Base-by-base conservation (phyloP, 2,888 invertebrate species). In the Hemistola chrysoprasaria region DNA sequence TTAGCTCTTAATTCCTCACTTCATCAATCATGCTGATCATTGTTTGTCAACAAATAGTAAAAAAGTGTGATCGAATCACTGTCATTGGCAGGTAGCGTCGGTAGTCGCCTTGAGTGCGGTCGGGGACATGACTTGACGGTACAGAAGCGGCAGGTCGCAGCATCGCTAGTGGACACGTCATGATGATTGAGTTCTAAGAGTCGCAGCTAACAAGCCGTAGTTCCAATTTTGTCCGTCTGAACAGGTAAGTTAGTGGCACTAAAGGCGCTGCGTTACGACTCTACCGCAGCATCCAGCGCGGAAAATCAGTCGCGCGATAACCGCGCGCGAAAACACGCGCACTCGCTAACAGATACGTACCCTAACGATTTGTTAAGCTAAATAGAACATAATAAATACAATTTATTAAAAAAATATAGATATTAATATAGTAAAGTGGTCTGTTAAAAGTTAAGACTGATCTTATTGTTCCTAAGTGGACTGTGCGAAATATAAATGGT, bases 291-390 rank as follows among this genome's bases (percentile, higher is more conserved):
- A 51, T 58, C 55, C 59, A 37, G 44, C 39, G 40, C 45, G 53
- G 51, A 37, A 54, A 59, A 54, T 50, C 56, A 64, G 61, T 63
- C 57, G 62, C 62, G 59, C 67, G 54, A 56, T 58, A 71, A 62
- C 67, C 59, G 72, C 66, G 76, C 73, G 71, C 69, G 45, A 50
- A 54, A 61, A 57, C 55, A 70, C 66, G 71, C 71, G 72, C 65
- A 54, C 46, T 53, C 16, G 16, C 16, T 16, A 16, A 16, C 16
- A 4, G n/a, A n/a, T n/a, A n/a, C n/a, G n/a, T n/a, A n/a, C n/a
- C n/a, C n/a, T n/a, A n/a, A n/a, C n/a, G n/a, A n/a, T n/a, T 22
- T 22, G 21, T 21, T 21, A 21, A 6, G 6, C 6, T 21, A 21
- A 21, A 21, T 6, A 21, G 6, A 6, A 21, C 21, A 21, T 5